Conservation (phyloP, 2,113 vertebrate genomes). For the Ammodytes marinus region DNA sequence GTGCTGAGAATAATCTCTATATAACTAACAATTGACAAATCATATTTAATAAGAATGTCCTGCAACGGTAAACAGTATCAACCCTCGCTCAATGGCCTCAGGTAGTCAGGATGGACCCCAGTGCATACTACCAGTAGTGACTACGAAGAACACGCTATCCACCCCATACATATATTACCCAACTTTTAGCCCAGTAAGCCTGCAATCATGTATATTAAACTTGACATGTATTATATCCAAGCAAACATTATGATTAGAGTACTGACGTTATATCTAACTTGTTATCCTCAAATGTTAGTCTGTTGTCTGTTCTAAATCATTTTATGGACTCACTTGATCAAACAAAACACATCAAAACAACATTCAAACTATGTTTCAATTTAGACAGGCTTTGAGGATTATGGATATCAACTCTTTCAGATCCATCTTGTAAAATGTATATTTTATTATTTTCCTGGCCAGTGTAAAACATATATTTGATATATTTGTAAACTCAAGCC, state of each 20-base stretch:
- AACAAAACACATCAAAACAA: neutral
- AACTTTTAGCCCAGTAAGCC: no score
- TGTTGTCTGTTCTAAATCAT: fast-evolving
- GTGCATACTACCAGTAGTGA: no score
- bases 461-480: neutral
- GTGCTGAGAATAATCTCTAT: neutral
- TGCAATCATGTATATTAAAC: no score
- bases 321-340: neutral
- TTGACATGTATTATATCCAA: no score
- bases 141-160: no score
- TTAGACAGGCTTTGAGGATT: neutral
- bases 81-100: neutral
- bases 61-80: neutral
- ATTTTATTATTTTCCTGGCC: neutral
- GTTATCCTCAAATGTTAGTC: neutral
- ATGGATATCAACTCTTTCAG: neutral
- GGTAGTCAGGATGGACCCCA: no score
- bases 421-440: neutral
- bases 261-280: neutral
- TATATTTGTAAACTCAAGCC: neutral
- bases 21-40: neutral
- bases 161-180: no score
- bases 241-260: no score
- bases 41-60: neutral
- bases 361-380: fast-evolving